Base-by-base conservation (phyloP, 2,113 vertebrate species). In the Pelobates fuscus region DNA sequence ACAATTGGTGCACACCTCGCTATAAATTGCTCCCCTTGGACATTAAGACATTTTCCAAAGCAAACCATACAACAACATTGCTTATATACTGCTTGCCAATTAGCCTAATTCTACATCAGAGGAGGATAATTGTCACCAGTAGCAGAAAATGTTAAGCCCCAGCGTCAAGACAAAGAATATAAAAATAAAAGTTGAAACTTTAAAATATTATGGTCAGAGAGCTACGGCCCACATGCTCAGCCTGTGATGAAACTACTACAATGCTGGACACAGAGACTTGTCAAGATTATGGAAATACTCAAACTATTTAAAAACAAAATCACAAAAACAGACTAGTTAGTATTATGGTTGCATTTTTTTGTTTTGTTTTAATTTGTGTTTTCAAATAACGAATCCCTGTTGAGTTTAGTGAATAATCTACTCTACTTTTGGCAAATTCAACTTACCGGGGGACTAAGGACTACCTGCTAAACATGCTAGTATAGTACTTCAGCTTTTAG, bases 361-460 rank as follows among this genome's bases (percentile, higher is more conserved):
- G 37, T 44, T 60, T 26, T 23, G 29, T 18, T 73, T 67, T 49
- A 81, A 63, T 63, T 81, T 73, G 29, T 81, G 74, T 41, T 71
- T 59, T 80, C 78, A 81, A 77, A 80, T 74, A 84, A 0, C 46
- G 49, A 84, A 83, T 27, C 11, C 12, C 68, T 82, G 20, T 15
- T 71, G 72, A 82, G 67, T 73, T 81, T 82, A 79, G 25, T 32
- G 70, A 82, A 67, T 46, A 78, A 81, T 64, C 23, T 64, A 81
- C 8, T 71, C 29, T 69, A 74, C 30, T 71, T 69, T 76, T 8
- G 72, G 67, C 24, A 25, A 24, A 57, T 29, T 70, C 2, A 11
- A 46, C n/a, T 64, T 60, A 70, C 17, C 78, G 67, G 71, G 58
- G 62, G 43, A 78, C 18, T 64, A 81, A 58, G 24, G 70, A 15